phyloP scores from a whole-genome alignment of 2,888 invertebrate species.

The Dryadula phaetusa region DNA sequence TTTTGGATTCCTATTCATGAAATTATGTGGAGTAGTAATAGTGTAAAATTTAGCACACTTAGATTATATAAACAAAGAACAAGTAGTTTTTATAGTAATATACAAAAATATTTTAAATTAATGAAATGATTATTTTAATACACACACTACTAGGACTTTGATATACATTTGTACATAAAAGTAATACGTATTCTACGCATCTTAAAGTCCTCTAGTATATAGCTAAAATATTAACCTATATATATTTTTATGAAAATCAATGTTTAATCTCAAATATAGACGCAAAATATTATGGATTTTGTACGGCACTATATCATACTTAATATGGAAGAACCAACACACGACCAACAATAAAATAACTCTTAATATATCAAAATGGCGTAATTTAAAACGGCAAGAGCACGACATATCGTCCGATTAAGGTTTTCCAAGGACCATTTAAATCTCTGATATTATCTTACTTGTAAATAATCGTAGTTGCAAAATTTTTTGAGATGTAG shows the following conservation, averaged over 20 bases:
- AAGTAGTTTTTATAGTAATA: no score
- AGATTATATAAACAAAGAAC: no score
- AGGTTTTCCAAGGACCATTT: conserved; percentile 28
- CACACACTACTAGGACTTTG: no score
- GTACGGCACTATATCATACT: not conserved
- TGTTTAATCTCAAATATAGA: not conserved
- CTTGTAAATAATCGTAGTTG: conserved; percentile 3
- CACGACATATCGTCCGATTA: conserved; percentile 29
- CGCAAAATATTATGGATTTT: not conserved
- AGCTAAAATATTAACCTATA: no score
- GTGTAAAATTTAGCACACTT: no score
- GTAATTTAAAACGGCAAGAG: conserved; percentile 26
- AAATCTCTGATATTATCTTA: conserved; percentile 11
- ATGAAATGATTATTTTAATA: no score
- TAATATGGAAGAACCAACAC: conserved; percentile 1
- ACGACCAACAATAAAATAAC: conserved; percentile 12
- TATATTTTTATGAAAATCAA: not conserved
- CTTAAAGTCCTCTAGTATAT: no score
- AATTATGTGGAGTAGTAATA: no score
- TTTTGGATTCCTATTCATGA: no score
- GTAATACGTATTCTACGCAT: no score
- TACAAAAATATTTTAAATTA: no score
- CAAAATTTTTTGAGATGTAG: not conserved
- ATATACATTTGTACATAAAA: no score
- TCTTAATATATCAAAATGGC: conserved; percentile 25